These are phyloP conservation scores for Ptilorrhoa leucosticta DNA, from an alignment of 2,113 vertebrate genomes.

Conservation along the genomic window DNA sequence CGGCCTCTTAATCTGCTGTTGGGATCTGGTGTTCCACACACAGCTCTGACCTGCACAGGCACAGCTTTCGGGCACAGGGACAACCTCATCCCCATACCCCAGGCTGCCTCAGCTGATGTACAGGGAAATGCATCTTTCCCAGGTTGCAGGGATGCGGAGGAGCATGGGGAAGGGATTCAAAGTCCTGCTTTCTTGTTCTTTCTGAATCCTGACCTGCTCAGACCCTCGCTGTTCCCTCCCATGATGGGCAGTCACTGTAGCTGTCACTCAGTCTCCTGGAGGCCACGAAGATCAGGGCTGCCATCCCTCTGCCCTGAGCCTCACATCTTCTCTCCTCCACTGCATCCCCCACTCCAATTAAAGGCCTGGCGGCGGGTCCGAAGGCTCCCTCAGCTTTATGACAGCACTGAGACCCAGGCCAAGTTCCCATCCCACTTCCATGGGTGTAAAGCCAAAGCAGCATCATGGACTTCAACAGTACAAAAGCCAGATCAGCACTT, in stretches of 20 bases:
- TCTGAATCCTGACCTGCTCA: background rate
- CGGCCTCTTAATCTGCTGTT: background rate
- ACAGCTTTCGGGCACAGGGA: background rate
- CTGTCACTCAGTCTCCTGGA: background rate
- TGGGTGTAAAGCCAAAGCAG: background rate
- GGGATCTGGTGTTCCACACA: background rate
- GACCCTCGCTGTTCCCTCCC: accelerated
- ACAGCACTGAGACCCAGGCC: background rate
- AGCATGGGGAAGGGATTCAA: background rate
- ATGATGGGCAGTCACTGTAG: accelerated
- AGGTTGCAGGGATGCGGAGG: background rate
- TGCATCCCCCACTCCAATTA: background rate
- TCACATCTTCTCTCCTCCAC: background rate
- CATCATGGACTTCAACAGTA: background rate
- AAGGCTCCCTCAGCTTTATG: background rate
- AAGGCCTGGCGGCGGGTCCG: background rate
- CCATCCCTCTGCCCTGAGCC: background rate
- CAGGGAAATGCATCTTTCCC: background rate
- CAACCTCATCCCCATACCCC: accelerated
- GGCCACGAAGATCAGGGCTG: background rate
- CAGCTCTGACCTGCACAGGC: background rate
- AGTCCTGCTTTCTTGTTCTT: background rate
- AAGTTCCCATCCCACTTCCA: background rate
- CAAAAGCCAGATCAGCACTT: slow-evolving; percentile 15
- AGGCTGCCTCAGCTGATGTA: accelerated